Conservation (phyloP, 1,140 invertebrate species). For the Pseudomyrmex flavicornis region DNA sequence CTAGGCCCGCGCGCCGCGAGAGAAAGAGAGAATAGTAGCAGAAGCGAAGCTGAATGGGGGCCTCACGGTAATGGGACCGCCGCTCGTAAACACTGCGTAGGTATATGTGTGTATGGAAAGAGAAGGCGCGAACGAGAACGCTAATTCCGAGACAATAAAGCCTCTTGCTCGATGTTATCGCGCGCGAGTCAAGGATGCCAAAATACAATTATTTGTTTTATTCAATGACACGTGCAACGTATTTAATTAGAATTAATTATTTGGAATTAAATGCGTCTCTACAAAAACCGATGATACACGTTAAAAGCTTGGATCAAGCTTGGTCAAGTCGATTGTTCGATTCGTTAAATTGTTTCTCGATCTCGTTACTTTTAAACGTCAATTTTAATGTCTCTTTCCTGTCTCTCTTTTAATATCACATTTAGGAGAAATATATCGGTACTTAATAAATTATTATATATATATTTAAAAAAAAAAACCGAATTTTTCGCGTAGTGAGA, state of each 20-base stretch:
- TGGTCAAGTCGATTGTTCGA: no score
- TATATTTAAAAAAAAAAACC: no score
- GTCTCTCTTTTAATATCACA: no score
- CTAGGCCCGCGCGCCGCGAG: conserved; percentile 70
- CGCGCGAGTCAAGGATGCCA: conserved; percentile 53
- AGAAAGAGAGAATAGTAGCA: conserved; percentile 68
- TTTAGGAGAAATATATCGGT: no score
- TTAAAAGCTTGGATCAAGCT: no score
- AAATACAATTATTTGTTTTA: not conserved
- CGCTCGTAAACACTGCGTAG: conserved; percentile 56
- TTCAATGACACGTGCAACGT: no score
- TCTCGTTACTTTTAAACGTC: no score
- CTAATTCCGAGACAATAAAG: conserved; percentile 69
- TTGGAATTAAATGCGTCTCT: not conserved
- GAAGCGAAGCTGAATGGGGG: conserved; percentile 78
- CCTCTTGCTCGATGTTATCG: conserved; percentile 42
- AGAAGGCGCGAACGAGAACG: conserved; percentile 54
- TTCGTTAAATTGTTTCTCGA: no score
- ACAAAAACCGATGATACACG: not conserved
- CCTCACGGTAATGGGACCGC: conserved; percentile 75
- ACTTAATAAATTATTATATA: no score
- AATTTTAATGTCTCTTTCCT: no score
- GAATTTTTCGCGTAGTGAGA: conserved; percentile 32
- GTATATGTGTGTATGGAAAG: conserved; percentile 37
- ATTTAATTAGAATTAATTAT: not conserved